Conservation (phyloP, 2,113 vertebrate species). For the Uropsilus gracilis region DNA sequence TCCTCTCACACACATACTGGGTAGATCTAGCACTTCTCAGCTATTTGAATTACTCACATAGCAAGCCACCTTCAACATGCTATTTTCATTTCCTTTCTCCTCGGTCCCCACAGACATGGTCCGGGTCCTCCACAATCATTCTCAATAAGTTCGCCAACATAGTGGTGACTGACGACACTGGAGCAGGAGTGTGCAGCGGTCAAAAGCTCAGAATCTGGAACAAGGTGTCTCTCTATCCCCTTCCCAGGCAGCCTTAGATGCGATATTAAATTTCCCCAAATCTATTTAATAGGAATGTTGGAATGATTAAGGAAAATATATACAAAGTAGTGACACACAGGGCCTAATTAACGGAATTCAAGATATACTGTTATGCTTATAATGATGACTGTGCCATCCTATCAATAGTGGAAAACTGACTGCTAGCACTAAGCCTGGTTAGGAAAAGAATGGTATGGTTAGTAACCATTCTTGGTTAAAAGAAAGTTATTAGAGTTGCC, state of each 20-base stretch:
- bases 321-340: background rate
- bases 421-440: background rate
- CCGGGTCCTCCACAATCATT: background rate
- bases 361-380: background rate
- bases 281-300: background rate
- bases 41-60: background rate
- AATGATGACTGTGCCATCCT: background rate
- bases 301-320: background rate
- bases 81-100: background rate
- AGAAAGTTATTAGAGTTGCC: background rate
- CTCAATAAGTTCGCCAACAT: background rate
- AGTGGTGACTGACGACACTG: background rate
- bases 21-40: background rate
- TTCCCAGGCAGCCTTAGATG: background rate
- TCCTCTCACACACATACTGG: background rate
- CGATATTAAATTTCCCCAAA: background rate
- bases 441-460: conserved; percentile 17
- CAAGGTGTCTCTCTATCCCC: fast-evolving
- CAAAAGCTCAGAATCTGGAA: background rate
- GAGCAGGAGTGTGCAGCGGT: fast-evolving
- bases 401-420: background rate
- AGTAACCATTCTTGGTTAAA: background rate
- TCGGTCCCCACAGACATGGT: background rate
- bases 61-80: background rate
- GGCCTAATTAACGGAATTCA: background rate